These are phyloP conservation scores for Drosophila tristis DNA, from an alignment of 1,140 invertebrate genomes.

Conservation along the genomic window DNA sequence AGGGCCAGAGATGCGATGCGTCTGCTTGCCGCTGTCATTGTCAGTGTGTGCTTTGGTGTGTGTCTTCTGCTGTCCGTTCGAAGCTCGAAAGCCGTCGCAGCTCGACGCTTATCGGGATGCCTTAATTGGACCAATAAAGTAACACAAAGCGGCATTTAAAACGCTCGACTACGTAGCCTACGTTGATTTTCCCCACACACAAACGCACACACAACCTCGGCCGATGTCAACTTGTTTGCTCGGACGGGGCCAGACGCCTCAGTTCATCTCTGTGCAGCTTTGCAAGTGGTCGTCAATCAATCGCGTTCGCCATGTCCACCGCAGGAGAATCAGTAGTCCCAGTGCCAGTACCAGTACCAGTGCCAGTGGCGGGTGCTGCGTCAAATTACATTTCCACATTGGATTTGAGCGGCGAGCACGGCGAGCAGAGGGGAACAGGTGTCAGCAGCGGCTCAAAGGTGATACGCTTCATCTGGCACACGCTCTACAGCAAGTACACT, in stretches of 20 bases:
- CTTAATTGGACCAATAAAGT: conserved; percentile 79
- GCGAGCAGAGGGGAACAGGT: conserved; percentile 3
- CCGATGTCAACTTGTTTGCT: conserved; percentile 46
- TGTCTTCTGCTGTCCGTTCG: conserved; percentile 18
- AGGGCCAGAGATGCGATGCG: conserved; percentile 33
- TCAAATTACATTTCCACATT: conserved; percentile 65
- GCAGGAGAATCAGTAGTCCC: conserved; percentile 22
- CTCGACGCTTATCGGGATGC: conserved; percentile 58
- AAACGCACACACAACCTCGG: conserved; percentile 10
- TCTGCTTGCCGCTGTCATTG: conserved; percentile 8
- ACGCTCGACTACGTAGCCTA: conserved; percentile 43
- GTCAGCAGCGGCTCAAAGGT: conserved; percentile 66
- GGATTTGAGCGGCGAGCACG: conserved; percentile 53
- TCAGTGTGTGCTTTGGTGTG: not conserved
- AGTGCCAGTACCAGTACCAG: conserved; percentile 5
- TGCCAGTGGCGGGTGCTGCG: conserved; percentile 17
- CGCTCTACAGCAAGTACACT: conserved; percentile 71
- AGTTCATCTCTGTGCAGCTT: conserved; percentile 65
- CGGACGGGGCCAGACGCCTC: conserved; percentile 21
- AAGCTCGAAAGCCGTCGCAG: conserved; percentile 28
- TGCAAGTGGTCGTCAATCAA: conserved; percentile 47
- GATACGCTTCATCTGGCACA: conserved; percentile 75
- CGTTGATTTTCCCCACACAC: conserved; percentile 52
- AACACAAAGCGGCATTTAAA: conserved; percentile 78
- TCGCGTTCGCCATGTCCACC: conserved; percentile 42